Percentiles rank a stretch among this genome's conserved stretches.
phyloP scores from a whole-genome alignment of 2,888 invertebrate genomes.

The Xanthia icteritia region DNA sequence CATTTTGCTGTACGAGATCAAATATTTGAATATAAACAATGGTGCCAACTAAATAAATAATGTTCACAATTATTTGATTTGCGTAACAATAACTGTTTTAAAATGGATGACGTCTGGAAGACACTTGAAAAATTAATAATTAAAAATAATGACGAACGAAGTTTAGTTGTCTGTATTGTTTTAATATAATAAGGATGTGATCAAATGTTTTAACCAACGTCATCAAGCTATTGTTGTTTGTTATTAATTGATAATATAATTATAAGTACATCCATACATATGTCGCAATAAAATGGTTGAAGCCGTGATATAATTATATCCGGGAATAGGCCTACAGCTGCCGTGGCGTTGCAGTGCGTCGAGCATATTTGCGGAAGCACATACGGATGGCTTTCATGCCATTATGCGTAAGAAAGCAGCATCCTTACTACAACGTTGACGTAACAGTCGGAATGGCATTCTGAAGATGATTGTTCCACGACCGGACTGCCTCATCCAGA shows the following conservation, averaged over 20 bases:
- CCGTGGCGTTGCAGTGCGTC: too few relatives aligned
- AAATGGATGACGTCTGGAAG: background rate
- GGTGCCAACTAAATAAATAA: constrained; percentile 13
- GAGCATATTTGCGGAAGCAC: too few relatives aligned
- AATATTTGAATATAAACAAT: constrained; percentile 11
- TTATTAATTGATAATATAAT: background rate
- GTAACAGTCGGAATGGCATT: too few relatives aligned
- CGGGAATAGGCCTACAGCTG: too few relatives aligned
- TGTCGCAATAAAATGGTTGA: too few relatives aligned
- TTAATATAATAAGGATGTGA: constrained; percentile 13
- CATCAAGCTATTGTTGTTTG: background rate
- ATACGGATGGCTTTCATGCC: too few relatives aligned
- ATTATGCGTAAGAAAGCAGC: too few relatives aligned
- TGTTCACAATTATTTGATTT: constrained; percentile 14
- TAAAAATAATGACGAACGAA: constrained; percentile 32
- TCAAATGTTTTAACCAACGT: background rate
- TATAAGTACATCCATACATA: too few relatives aligned
- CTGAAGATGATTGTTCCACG: too few relatives aligned
- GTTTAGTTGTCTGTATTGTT: constrained; percentile 34
- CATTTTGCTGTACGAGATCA: background rate
- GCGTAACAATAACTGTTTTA: constrained; percentile 11
- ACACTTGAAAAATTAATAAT: background rate
- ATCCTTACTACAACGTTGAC: too few relatives aligned
- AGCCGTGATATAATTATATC: too few relatives aligned
- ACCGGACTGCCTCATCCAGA: too few relatives aligned